phyloP scores from a whole-genome alignment of 2,888 invertebrate species.

The Lymantria monacha region DNA sequence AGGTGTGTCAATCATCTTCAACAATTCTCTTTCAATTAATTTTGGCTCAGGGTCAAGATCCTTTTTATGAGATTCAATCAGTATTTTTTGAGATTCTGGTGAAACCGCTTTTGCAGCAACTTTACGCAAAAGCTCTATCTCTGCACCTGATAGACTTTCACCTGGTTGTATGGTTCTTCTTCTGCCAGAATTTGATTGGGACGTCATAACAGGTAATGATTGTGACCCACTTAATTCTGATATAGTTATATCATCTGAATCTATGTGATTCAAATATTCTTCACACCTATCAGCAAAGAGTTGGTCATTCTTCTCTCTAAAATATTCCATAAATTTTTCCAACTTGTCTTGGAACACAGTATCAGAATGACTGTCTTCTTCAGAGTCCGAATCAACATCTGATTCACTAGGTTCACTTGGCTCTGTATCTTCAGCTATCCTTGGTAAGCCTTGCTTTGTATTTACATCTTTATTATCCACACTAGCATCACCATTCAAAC shows the following conservation, averaged over 20 bases:
- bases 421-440: conserved; percentile 80
- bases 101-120: conserved; percentile 82
- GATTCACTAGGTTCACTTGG: conserved; percentile 84
- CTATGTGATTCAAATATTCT: conserved; percentile 80
- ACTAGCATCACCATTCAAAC: conserved; percentile 83
- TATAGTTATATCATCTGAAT: conserved; percentile 77
- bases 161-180: conserved; percentile 84
- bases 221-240: conserved; percentile 78
- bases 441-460: conserved; percentile 70
- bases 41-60: conserved; percentile 81
- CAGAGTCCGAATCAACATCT: conserved; percentile 83
- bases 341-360: conserved; percentile 87
- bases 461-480: conserved; percentile 68
- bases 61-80: conserved; percentile 81
- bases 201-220: conserved; percentile 73
- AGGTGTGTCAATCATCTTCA: conserved; percentile 79
- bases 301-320: conserved; percentile 86
- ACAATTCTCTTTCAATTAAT: conserved; percentile 73
- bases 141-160: conserved; percentile 82
- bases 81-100: conserved; percentile 77
- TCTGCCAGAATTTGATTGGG: conserved; percentile 72
- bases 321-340: conserved; percentile 87
- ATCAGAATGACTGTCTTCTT: conserved; percentile 81
- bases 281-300: conserved; percentile 83
- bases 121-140: conserved; percentile 81